Base-by-base conservation (phyloP, 2,888 invertebrate species). In the Meloe dianella region DNA sequence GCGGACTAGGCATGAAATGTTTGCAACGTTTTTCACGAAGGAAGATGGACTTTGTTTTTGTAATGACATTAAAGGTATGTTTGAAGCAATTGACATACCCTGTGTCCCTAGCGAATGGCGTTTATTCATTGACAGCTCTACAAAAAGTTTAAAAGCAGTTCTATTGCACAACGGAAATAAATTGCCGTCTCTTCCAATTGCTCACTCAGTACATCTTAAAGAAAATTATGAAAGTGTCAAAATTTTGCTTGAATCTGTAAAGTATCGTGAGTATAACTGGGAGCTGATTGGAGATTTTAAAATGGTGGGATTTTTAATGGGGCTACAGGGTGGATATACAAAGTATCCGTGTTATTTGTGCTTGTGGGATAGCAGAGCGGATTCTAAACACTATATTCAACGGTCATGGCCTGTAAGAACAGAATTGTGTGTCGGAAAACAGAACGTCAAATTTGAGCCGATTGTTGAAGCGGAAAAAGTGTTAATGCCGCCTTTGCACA, bases 321-420 rank as follows among this genome's bases (percentile, higher is more conserved):
- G n/a, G 79, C 68, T 73, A 78, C 24, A 79, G 80, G 67, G 74
- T 79, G 72, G 64, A n/a, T n/a, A n/a, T n/a, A n/a, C n/a, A n/a
- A n/a, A n/a, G n/a, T n/a, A n/a, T n/a, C n/a, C n/a, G n/a, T n/a
- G n/a, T n/a, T n/a, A n/a, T n/a, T n/a, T 78, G 38, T 69, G 68
- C 20, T 67, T 77, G 63, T 69, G 32, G 75, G 75, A 68, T 65
- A 73, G 27, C 73, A 76, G 66, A 67, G 68, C 32, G 72, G 73
- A 51, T 74, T n/a, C n/a, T n/a, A n/a, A n/a, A n/a, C n/a, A n/a
- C n/a, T n/a, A n/a, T n/a, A n/a, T n/a, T n/a, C n/a, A n/a, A n/a
- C n/a, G n/a, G n/a, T n/a, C n/a, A n/a, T n/a, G n/a, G n/a, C n/a
- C n/a, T n/a, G n/a, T n/a, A n/a, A n/a, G n/a, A n/a, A n/a, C n/a